These are phyloP conservation scores for Stenchaetothrips biformis DNA, from an alignment of 2,888 invertebrate species.

Conservation along the genomic window DNA sequence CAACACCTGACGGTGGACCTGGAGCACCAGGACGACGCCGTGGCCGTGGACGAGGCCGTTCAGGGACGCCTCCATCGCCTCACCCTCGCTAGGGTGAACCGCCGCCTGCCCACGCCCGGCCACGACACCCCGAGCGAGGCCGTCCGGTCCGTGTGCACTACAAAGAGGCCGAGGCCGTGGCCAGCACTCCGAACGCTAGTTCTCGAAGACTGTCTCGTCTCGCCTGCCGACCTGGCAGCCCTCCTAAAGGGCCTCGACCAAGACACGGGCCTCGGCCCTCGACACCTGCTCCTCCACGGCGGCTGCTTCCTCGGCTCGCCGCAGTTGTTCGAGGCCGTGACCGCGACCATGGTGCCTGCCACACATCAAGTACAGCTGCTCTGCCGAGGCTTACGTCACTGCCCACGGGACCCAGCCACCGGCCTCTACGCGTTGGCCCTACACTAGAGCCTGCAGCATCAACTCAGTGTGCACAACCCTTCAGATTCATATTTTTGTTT, in stretches of 20 bases:
- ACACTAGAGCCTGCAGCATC: not conserved
- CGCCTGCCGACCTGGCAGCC: not conserved
- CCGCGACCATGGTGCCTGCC: not conserved
- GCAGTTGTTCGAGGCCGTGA: not conserved
- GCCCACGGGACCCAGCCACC: not conserved
- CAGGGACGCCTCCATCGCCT: not conserved
- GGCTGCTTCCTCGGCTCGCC: not conserved
- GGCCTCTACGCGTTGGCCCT: not conserved
- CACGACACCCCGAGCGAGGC: not conserved
- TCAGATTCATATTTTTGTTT: no score
- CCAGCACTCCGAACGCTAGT: not conserved
- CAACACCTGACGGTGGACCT: not conserved
- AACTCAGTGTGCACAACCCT: no score
- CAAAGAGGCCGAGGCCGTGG: not conserved
- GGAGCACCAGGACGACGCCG: not conserved
- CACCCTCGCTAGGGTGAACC: not conserved
- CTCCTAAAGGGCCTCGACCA: not conserved
- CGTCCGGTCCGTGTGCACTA: not conserved
- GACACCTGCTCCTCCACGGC: not conserved
- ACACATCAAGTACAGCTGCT: not conserved
- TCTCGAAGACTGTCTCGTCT: conserved; percentile 6
- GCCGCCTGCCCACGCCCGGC: not conserved
- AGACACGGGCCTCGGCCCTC: not conserved
- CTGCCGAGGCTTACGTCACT: not conserved
- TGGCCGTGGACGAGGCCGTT: not conserved